A percentile compares a stretch with the other conserved stretches of the same genome.
Conservation (phyloP, 2,113 vertebrate species). For the Chroicocephalus ridibundus region DNA sequence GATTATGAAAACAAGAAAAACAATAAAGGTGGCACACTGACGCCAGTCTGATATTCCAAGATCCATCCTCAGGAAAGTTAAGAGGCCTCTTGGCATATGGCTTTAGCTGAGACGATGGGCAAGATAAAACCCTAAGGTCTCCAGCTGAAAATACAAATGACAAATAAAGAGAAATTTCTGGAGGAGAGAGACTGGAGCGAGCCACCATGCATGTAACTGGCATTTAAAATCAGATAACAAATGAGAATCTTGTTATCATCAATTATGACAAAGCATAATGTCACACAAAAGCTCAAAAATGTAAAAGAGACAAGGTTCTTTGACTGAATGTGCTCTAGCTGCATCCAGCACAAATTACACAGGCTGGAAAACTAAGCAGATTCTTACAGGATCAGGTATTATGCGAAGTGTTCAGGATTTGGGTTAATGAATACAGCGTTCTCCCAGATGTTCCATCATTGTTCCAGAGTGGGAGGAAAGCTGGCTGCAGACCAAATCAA, state of each 20-base stretch:
- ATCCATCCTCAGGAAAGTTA: slow-evolving; percentile 50
- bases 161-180: slow-evolving; percentile 36
- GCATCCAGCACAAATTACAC: not conserved
- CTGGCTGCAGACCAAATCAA: slow-evolving; percentile 62
- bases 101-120: slow-evolving; percentile 31
- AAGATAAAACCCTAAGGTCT: slow-evolving; percentile 52
- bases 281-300: not conserved
- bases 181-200: not conserved
- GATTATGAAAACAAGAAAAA: slow-evolving; percentile 54
- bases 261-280: slow-evolving; percentile 12
- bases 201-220: not conserved
- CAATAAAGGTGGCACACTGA: slow-evolving; percentile 47
- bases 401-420: slow-evolving; percentile 25
- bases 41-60: slow-evolving; percentile 37
- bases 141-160: slow-evolving; percentile 31
- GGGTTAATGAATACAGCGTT: slow-evolving; percentile 40
- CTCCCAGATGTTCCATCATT: slow-evolving; percentile 57
- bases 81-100: slow-evolving; percentile 59
- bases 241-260: slow-evolving; percentile 15
- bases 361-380: slow-evolving; percentile 37
- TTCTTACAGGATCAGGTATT: slow-evolving; percentile 37
- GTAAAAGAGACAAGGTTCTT: not conserved
- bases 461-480: slow-evolving; percentile 61
- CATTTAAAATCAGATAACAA: slow-evolving; percentile 38
- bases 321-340: not conserved